phyloP scores from a whole-genome alignment of 2,113 vertebrate genomes.

The Danionella cerebrum region DNA sequence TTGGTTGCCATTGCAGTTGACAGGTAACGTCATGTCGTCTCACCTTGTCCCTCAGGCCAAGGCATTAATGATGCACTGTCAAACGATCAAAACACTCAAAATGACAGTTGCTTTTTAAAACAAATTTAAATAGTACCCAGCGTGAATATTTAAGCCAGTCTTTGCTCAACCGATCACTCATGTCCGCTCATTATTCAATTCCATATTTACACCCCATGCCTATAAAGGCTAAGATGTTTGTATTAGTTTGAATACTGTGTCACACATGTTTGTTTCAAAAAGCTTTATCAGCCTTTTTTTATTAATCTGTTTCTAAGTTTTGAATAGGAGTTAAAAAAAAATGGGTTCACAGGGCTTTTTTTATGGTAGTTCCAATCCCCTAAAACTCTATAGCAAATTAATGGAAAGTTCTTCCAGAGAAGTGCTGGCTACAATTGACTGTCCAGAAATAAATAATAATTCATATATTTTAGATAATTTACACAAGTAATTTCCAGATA shows the following conservation, averaged over 20 bases:
- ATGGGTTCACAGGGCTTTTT: no score
- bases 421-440: no score
- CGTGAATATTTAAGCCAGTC: background rate
- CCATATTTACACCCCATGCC: background rate
- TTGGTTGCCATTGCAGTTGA: constrained; percentile 67
- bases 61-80: background rate
- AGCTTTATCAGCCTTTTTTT: background rate
- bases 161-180: background rate
- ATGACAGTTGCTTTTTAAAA: background rate
- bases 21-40: constrained; percentile 53
- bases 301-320: no score
- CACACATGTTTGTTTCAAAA: background rate
- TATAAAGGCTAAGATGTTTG: background rate
- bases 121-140: background rate
- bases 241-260: background rate
- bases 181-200: background rate
- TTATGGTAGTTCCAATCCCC: no score
- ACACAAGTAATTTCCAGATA: no score
- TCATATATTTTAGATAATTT: no score
- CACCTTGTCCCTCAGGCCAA: background rate
- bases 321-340: no score
- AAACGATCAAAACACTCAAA: background rate
- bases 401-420: no score
- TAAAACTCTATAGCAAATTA: no score
- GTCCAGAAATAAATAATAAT: no score